Conservation (phyloP, 2,113 vertebrate genomes). For the Telmatochromis sp. region DNA sequence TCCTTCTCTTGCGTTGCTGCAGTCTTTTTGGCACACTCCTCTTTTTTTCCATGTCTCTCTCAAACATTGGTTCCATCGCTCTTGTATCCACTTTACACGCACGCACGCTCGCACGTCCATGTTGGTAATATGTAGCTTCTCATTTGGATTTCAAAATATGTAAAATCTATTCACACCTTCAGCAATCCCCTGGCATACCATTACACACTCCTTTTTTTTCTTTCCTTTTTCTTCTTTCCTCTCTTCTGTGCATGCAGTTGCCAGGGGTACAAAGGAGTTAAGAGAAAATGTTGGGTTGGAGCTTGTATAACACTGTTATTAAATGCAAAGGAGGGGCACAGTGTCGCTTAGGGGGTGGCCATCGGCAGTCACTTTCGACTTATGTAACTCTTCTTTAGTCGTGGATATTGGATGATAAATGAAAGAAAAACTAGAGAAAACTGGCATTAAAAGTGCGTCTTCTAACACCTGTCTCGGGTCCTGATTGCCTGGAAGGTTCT, state of each 20-base stretch:
- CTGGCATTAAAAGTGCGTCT: not conserved
- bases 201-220: not conserved
- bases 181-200: not conserved
- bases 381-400: conserved; percentile 15
- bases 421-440: not conserved
- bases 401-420: not conserved
- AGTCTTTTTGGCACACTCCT: not conserved
- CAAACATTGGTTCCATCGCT: not conserved
- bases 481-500: not conserved
- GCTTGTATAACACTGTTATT: conserved; percentile 19
- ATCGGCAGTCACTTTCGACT: conserved; percentile 14
- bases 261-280: not conserved
- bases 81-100: not conserved
- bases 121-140: not conserved
- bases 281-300: conserved; percentile 15
- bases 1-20: conserved; percentile 29
- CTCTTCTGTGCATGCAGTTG: not conserved
- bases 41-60: not conserved
- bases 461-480: not conserved
- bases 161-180: not conserved
- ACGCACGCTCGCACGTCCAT: not conserved
- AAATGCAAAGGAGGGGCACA: conserved; percentile 6
- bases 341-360: not conserved
- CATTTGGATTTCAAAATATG: not conserved
- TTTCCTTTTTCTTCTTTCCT: not conserved